Conservation (phyloP, 2,888 invertebrate genomes). For the Cheilosia variabilis region DNA sequence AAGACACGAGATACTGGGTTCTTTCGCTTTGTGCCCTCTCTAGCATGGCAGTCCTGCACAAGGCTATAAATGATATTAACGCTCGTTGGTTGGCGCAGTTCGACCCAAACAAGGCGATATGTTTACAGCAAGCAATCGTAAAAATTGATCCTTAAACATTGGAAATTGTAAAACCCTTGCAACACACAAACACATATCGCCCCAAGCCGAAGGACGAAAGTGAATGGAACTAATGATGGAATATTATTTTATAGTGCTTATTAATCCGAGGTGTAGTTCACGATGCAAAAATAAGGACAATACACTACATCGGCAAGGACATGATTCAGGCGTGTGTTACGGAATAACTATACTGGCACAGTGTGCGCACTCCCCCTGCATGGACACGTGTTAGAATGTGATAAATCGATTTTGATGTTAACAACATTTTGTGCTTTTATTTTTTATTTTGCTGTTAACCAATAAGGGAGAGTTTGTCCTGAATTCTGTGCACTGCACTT, state of each 20-base stretch:
- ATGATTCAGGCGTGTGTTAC: conserved; percentile 4
- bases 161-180: background rate
- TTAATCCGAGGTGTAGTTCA: conserved; percentile 28
- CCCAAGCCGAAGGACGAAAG: conserved; percentile 7
- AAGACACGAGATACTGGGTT: conserved; percentile 37
- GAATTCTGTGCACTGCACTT: background rate
- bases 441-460: conserved; percentile 8
- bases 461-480: conserved; percentile 1
- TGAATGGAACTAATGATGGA: conserved; percentile 11
- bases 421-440: conserved; percentile 15
- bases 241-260: conserved; percentile 28
- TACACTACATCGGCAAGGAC: conserved; percentile 5
- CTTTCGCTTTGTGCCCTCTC: conserved; percentile 9
- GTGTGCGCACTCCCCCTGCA: background rate
- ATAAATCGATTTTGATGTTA: conserved; percentile 58
- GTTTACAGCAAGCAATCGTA: background rate
- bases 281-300: conserved; percentile 12
- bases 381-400: conserved; percentile 5
- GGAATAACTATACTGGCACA: background rate
- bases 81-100: no score
- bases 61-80: conserved; percentile 11
- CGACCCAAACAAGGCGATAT: no score
- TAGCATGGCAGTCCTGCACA: background rate
- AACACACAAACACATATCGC: no score
- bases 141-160: background rate